phyloP scores from a whole-genome alignment of 2,113 vertebrate species.

The Odocoileus virginianus region DNA sequence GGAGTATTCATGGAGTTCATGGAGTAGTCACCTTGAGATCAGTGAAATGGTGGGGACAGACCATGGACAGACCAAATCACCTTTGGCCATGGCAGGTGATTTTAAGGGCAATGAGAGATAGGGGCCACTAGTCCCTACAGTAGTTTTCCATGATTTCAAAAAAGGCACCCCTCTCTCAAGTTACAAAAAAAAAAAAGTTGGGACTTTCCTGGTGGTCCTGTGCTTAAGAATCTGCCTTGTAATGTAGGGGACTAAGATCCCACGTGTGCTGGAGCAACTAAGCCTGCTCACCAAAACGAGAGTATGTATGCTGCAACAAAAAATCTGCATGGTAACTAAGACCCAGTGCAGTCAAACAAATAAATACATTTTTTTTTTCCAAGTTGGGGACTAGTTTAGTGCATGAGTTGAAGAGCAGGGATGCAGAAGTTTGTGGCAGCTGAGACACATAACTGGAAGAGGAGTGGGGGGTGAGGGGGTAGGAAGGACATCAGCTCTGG shows the following conservation, averaged over 20 bases:
- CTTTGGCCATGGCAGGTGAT: neutral
- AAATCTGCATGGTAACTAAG: neutral
- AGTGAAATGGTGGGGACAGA: neutral
- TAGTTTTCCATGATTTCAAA: neutral
- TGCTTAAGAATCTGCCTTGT: neutral
- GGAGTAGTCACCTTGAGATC: neutral
- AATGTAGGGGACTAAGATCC: neutral
- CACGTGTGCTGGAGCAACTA: neutral
- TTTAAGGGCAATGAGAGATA: neutral
- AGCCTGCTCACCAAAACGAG: neutral
- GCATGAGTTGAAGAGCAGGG: neutral
- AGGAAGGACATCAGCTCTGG: neutral
- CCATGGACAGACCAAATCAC: no score
- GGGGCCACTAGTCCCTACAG: neutral
- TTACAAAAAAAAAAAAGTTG: neutral
- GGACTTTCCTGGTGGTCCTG: neutral
- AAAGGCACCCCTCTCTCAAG: neutral
- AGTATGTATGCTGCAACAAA: neutral
- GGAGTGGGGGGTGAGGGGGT: fast-evolving
- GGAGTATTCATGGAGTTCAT: neutral
- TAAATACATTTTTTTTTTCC: neutral
- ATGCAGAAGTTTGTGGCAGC: neutral
- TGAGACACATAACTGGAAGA: neutral
- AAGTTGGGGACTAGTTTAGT: neutral
- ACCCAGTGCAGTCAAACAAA: neutral